Conservation (phyloP, 1,140 invertebrate species). For the Sycobia sp. region DNA sequence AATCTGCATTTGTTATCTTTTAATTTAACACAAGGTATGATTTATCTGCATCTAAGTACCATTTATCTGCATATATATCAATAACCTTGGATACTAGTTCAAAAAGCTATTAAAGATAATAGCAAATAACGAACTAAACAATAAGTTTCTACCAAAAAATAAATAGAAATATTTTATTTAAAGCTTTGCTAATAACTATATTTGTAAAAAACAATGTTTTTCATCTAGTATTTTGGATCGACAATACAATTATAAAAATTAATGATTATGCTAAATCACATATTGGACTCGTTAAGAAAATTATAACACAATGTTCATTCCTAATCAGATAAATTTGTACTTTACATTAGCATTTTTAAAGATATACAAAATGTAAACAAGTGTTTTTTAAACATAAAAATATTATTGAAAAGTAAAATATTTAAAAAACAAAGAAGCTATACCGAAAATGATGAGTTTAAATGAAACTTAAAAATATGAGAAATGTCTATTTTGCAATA, state of each 20-base stretch:
- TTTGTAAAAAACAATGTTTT: conserved; percentile 15
- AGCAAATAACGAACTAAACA: conserved; percentile 6
- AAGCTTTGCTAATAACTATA: conserved; percentile 11
- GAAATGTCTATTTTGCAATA: conserved; percentile 30
- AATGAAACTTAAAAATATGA: conserved; percentile 1
- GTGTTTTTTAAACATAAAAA: conserved; percentile 8
- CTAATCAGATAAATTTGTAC: conserved; percentile 19
- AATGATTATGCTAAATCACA: conserved; percentile 43
- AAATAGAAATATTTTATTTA: background rate
- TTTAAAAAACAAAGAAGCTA: conserved; percentile 1
- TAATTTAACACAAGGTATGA: too few relatives aligned
- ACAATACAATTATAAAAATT: conserved; percentile 34
- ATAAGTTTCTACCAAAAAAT: background rate
- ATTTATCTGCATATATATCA: background rate
- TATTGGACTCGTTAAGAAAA: conserved; percentile 34
- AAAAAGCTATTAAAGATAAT: background rate
- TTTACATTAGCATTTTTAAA: conserved; percentile 1
- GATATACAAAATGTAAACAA: background rate
- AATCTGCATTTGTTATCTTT: too few relatives aligned
- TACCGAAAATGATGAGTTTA: conserved; percentile 19
- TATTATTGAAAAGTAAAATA: conserved; percentile 7
- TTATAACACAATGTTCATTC: conserved; percentile 25
- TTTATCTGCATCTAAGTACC: too few relatives aligned
- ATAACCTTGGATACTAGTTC: background rate
- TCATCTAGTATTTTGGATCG: conserved; percentile 33